phyloP scores from a whole-genome alignment of 2,888 invertebrate species.

The Acrocera orbiculus region DNA sequence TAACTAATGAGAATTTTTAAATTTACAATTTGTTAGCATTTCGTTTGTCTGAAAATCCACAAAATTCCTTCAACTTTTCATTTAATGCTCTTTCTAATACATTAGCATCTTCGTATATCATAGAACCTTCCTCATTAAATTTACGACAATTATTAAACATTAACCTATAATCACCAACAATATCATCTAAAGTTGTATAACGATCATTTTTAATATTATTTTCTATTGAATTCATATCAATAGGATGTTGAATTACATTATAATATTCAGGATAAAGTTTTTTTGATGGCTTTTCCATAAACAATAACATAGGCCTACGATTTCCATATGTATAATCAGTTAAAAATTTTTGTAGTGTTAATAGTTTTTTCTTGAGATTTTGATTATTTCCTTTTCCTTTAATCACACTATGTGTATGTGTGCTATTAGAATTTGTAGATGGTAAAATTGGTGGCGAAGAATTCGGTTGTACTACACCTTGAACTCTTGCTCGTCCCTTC shows the following conservation, averaged over 20 bases:
- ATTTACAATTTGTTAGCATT: slow-evolving; percentile 30
- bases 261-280: slow-evolving; percentile 93
- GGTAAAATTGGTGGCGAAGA: slow-evolving; percentile 13
- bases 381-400: too few species aligned
- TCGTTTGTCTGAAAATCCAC: slow-evolving; percentile 36
- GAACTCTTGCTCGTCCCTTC: slow-evolving; percentile 24
- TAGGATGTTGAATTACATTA: slow-evolving; percentile 80
- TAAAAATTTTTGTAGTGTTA: slow-evolving; percentile 58
- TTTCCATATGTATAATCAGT: slow-evolving; percentile 56
- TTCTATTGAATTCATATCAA: slow-evolving; percentile 89
- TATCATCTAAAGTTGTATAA: slow-evolving; percentile 68
- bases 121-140: slow-evolving; percentile 91
- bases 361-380: slow-evolving; percentile 63
- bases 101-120: slow-evolving; percentile 88
- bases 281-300: slow-evolving; percentile 92
- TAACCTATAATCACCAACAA: slow-evolving; percentile 70
- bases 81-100: slow-evolving; percentile 68
- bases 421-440: slow-evolving; percentile 6
- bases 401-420: too few species aligned
- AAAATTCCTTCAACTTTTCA: slow-evolving; percentile 63
- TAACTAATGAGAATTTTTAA: neutral
- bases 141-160: slow-evolving; percentile 96
- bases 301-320: slow-evolving; percentile 73
- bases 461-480: too few species aligned
- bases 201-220: slow-evolving; percentile 71